Conservation (phyloP, 2,888 invertebrate genomes). For the Torymus texanus region DNA sequence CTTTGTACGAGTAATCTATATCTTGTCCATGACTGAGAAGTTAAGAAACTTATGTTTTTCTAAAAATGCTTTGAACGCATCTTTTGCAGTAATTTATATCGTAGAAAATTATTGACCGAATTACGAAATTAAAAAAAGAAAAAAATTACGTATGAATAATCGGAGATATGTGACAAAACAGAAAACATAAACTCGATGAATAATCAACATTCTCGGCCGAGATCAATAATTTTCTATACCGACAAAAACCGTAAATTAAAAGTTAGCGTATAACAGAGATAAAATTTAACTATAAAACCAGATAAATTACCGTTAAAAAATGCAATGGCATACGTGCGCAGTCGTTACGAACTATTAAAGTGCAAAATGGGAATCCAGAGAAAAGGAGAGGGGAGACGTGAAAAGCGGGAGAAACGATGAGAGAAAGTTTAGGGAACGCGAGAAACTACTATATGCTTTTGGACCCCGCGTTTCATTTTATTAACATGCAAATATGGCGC, state of each 20-base stretch:
- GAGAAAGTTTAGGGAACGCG: background rate
- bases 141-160: too few relatives aligned
- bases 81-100: background rate
- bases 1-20: conserved; percentile 9
- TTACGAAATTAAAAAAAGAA: too few relatives aligned
- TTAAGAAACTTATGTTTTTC: background rate
- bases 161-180: background rate
- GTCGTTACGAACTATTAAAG: background rate
- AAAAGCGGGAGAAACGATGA: background rate
- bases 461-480: conserved; percentile 20
- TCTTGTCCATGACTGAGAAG: conserved; percentile 35
- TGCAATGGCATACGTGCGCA: background rate
- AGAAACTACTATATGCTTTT: conserved; percentile 25
- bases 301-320: background rate
- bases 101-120: conserved; percentile 23
- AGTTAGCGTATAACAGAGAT: background rate
- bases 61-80: background rate
- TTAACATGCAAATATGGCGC: conserved; percentile 29
- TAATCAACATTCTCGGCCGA: background rate
- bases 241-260: background rate
- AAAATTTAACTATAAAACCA: conserved; percentile 2
- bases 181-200: background rate
- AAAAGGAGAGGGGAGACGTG: background rate
- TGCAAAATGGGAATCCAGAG: background rate
- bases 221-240: conserved; percentile 35